Conservation (phyloP, 2,113 vertebrate genomes). For the Hippocampus zosterae region DNA sequence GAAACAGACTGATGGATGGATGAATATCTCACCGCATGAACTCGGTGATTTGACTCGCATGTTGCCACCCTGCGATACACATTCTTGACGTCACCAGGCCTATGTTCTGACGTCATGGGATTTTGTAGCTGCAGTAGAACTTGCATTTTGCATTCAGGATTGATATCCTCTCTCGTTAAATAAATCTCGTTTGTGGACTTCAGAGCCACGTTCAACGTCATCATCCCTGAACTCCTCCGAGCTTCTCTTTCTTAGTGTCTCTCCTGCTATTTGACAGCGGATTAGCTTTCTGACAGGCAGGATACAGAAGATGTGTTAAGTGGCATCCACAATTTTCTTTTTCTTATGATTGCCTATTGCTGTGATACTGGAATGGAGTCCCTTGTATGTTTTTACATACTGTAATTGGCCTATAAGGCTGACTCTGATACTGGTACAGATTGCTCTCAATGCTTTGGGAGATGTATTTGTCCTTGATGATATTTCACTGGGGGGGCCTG, state of each 20-base stretch:
- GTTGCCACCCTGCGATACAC: constrained; percentile 37
- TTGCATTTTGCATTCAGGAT: constrained; percentile 27
- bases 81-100: constrained; percentile 17
- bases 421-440: background rate
- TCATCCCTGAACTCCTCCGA: background rate
- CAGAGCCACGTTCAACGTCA: background rate
- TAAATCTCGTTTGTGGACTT: background rate
- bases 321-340: too few relatives aligned
- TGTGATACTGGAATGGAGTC: too few relatives aligned
- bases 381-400: too few relatives aligned
- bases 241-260: too few relatives aligned
- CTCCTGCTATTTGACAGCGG: too few relatives aligned
- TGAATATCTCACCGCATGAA: constrained; percentile 45
- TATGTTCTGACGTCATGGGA: constrained; percentile 14
- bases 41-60: constrained; percentile 46
- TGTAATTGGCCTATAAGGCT: too few relatives aligned
- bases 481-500: constrained; percentile 18
- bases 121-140: background rate
- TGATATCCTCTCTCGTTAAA: constrained; percentile 34
- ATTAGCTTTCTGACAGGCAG: too few relatives aligned
- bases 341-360: too few relatives aligned
- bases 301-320: too few relatives aligned
- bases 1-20: constrained; percentile 33
- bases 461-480: constrained; percentile 34
- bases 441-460: constrained; percentile 35